These are phyloP conservation scores for Leptinotarsa haldemani DNA, from an alignment of 2,888 invertebrate species.

Conservation along the genomic window DNA sequence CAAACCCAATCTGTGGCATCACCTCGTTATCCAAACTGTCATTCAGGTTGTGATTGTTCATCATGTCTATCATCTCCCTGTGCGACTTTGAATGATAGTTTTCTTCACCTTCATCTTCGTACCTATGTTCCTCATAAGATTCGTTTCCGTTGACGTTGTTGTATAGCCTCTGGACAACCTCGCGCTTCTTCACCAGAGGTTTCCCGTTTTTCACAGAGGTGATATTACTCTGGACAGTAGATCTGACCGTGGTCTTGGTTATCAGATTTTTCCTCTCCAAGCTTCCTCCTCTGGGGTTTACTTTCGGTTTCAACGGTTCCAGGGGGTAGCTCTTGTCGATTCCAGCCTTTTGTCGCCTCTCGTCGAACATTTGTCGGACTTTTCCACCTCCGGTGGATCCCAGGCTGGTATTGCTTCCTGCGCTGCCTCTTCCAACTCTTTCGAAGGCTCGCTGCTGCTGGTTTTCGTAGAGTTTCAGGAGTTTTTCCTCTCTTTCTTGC, in stretches of 20 bases:
- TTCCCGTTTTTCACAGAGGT: slow-evolving; percentile 64
- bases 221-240: slow-evolving; percentile 62
- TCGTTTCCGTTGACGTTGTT: slow-evolving; percentile 61
- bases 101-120: slow-evolving; percentile 50
- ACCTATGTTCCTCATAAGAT: slow-evolving; percentile 58
- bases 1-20: slow-evolving; percentile 64
- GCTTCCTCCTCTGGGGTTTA: slow-evolving; percentile 55
- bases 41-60: slow-evolving; percentile 64
- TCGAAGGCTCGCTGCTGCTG: slow-evolving; percentile 76
- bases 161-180: slow-evolving; percentile 61
- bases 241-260: slow-evolving; percentile 56
- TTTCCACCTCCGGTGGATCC: slow-evolving; percentile 55
- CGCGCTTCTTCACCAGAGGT: slow-evolving; percentile 61
- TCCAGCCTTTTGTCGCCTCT: slow-evolving; percentile 79
- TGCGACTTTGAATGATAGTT: slow-evolving; percentile 39
- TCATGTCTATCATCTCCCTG: slow-evolving; percentile 61
- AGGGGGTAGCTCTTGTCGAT: slow-evolving; percentile 86
- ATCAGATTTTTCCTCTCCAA: slow-evolving; percentile 55
- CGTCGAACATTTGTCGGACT: slow-evolving; percentile 89
- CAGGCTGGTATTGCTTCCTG: slow-evolving; percentile 65
- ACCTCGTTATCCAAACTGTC: slow-evolving; percentile 66
- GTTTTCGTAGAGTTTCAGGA: slow-evolving; percentile 77
- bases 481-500: slow-evolving; percentile 83
- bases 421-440: slow-evolving; percentile 68
- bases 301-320: slow-evolving; percentile 75